Evolutionary conservation across 2,797 vertebrate genomes (phyloP), one percentile per base, ranked within the genome.

Genomic region (Phoebastria nigripes): DNA sequence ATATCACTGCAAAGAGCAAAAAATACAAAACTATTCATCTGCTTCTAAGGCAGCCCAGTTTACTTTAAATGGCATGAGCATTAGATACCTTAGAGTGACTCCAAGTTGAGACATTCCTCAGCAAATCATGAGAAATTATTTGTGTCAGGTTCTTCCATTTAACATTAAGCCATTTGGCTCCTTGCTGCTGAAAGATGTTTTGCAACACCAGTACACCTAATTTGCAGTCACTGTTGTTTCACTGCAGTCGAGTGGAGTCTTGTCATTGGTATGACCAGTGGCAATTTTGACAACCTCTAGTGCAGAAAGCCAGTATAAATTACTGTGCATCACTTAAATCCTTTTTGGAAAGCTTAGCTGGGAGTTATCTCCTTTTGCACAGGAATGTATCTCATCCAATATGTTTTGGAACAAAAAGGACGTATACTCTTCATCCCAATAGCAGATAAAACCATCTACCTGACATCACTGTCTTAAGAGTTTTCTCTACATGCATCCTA

Each of bases 161-260:
- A 87, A 54, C 3, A 15, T 55, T 12, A 47, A 71, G 13, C 71
- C 41, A 8, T 51, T 85, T 49, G 11, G 12, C 62, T 78, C 81
- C 58, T 78, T 77, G 59, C 92, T 92, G 67, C 78, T 78, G 49
- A 31, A 65, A 74, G 81, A 47, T 46, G 21, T 82, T 89, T 71
- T 80, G 70, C 76, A 91, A 83, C 47, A 78, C 72, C 63, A 42
- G 42, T 83, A 65, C 74, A 69, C 44, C 83, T 80, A 25, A 89
- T 77, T 66, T 96, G 49, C 89, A 96, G 88, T 73, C 65, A n/a
- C 74, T 83, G 80, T 11, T 91, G 54, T 89, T 85, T 62, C 81
- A 74, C 79, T 89, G 92, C 76, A 90, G 79, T 78, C 17, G 6
- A 95, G 69, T 76, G 20, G 59, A 94, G 61, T 61, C 82, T 94